These are phyloP conservation scores for Caenorhabditis sinica DNA, from an alignment of 2,888 invertebrate genomes.

Conservation along the genomic window DNA sequence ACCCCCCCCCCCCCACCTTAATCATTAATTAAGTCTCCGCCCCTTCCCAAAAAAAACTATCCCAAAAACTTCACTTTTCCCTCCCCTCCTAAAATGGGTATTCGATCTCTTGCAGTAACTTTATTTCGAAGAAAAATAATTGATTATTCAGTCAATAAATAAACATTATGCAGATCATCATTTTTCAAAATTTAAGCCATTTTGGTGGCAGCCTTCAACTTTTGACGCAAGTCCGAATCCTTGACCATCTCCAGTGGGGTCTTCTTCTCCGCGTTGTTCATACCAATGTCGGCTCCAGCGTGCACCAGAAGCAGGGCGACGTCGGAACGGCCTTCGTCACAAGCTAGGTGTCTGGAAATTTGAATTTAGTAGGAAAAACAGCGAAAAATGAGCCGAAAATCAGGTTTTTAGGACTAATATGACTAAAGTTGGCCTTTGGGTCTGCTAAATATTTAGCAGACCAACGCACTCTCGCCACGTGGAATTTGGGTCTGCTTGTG, in stretches of 20 bases:
- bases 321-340: conserved; percentile 89
- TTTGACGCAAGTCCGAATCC: conserved; percentile 51
- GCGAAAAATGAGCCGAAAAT: not conserved
- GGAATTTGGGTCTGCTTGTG: not conserved
- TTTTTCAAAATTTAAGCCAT: conserved; percentile 14
- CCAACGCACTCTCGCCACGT: too few relatives aligned
- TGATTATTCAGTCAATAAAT: conserved; percentile 9
- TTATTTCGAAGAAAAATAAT: not conserved
- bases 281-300: conserved; percentile 87
- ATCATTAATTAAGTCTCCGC: not conserved
- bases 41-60: not conserved
- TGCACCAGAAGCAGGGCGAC: conserved; percentile 88
- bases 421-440: not conserved
- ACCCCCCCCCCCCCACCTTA: too few relatives aligned
- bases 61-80: conserved; percentile 6
- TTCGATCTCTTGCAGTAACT: conserved; percentile 18
- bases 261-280: conserved; percentile 86
- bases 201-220: conserved; percentile 56
- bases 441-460: not conserved
- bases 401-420: not conserved
- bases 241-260: conserved; percentile 65
- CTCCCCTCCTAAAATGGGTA: conserved; percentile 13
- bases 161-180: not conserved
- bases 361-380: not conserved
- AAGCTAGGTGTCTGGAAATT: conserved; percentile 87